These are phyloP conservation scores for Mormyrus proboscirostris DNA, from an alignment of 2,797 vertebrate genomes.

Conservation along the genomic window DNA sequence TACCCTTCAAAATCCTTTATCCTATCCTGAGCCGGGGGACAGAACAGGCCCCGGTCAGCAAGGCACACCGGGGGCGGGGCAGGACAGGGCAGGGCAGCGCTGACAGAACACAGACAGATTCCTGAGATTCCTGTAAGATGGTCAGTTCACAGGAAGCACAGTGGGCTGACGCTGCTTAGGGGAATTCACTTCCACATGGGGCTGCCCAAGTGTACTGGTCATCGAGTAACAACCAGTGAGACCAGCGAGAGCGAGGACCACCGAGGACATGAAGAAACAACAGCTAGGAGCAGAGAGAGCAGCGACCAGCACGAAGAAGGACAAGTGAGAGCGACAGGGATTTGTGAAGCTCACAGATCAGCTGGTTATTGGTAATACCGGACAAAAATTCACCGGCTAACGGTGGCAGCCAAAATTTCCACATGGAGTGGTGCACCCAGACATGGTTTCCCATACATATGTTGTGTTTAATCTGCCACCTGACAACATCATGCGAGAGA, in stretches of 20 bases:
- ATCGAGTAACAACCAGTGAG: background rate
- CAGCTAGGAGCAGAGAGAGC: too few species aligned
- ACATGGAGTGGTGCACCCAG: background rate
- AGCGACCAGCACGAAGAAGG: too few species aligned
- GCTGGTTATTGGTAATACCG: too few species aligned
- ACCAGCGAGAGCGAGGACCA: background rate
- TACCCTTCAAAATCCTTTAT: slow-evolving; percentile 21
- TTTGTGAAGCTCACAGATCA: too few species aligned
- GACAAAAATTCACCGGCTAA: too few species aligned
- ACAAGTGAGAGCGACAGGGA: background rate
- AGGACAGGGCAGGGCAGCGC: background rate
- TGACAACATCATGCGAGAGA: background rate
- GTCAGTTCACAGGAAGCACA: background rate
- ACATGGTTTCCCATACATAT: background rate
- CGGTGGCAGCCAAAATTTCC: too few species aligned
- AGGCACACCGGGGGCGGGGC: too few species aligned
- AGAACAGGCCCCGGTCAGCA: background rate
- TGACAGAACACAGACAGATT: background rate
- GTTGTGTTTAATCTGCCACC: background rate
- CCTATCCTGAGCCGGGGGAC: background rate
- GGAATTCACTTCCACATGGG: background rate
- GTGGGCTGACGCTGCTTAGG: background rate
- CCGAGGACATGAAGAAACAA: too few species aligned
- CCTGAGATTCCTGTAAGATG: background rate
- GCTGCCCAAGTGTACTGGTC: background rate